A percentile compares a stretch with the other conserved stretches of the same genome.
Conservation (phyloP, 2,888 invertebrate species). For the Callinectes sapidus region DNA sequence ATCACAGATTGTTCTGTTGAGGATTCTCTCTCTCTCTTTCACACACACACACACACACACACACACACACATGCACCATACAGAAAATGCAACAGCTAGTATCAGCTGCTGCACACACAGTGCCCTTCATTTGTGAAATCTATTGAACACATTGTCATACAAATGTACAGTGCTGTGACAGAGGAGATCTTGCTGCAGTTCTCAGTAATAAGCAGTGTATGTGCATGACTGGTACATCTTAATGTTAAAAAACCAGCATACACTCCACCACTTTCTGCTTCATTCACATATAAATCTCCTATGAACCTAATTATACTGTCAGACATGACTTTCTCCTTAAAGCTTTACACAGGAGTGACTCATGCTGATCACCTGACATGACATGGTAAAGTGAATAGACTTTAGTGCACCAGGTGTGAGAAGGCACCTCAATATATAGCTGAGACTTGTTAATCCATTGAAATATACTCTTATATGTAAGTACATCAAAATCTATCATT, state of each 20-base stretch:
- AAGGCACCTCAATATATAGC: constrained; percentile 44
- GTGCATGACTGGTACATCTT: background rate
- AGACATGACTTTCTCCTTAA: constrained; percentile 17
- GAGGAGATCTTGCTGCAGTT: background rate
- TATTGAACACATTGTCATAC: background rate
- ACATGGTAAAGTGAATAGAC: constrained; percentile 16
- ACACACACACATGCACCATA: background rate
- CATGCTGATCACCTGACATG: background rate
- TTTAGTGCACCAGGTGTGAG: constrained; percentile 47
- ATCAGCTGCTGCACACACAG: background rate
- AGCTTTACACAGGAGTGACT: background rate
- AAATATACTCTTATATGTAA: background rate
- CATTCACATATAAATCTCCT: background rate
- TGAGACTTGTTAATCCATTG: background rate
- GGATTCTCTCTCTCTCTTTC: background rate
- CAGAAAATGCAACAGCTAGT: background rate
- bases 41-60: background rate
- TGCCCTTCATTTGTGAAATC: background rate
- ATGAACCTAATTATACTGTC: constrained; percentile 1
- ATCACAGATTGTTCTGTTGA: background rate
- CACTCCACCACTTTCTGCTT: background rate
- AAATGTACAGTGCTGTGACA: background rate
- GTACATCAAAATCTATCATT: background rate
- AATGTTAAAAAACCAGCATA: background rate
- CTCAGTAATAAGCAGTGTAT: background rate